Base-by-base conservation (phyloP, 2,113 vertebrate species). In the Balaeniceps rex region DNA sequence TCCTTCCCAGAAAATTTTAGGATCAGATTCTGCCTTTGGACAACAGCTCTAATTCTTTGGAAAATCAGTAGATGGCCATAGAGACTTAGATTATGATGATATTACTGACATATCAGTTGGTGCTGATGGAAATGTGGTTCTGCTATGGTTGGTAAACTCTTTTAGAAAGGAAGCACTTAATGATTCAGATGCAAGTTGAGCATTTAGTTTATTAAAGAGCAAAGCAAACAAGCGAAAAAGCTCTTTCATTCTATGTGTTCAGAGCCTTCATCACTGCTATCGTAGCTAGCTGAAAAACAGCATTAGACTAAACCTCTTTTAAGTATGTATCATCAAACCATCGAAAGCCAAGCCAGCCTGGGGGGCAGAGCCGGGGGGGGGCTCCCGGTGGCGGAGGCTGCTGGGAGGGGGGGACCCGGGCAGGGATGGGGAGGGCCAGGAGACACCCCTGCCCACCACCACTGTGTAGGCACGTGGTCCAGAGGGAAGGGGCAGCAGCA, bases 101-200 rank as follows among this genome's bases (percentile, higher is more conserved):
- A 98, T 99, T 94, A 98, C 98, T 46, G 99, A 99, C 10, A 85
- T 99, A 33, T 99, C 99, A 31, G 89, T 99, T 34, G 99, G 99
- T 61, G 98, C 99, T 63, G 98, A 98, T 88, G 99, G 99, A 66
- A 99, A 98, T 92, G 99, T 99, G 46, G 96, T 99, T 88, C 99
- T 99, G 94, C 98, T 99, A 69, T 99, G 99, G 99, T 99, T 95
- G 98, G 99, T 97, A 93, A 65, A 38, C 57, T 57, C 92, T 69
- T 79, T 69, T 29, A 58, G 66, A 85, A 91, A 85, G 58, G 71
- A 78, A 86, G 38, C 12, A 12, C 31, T 79, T 87, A 52, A 47
- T 76, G 33, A 79, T 94, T 90, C 63, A 70, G 21, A 58, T 83
- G 46, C 10, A 87, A 93, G 44, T 38, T 75, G 28, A 87, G 36